Evolutionary conservation across 1,140 invertebrate species (phyloP), one percentile per base, ranked within the genome.

Genomic region (Ctenoplectra terminalis): DNA sequence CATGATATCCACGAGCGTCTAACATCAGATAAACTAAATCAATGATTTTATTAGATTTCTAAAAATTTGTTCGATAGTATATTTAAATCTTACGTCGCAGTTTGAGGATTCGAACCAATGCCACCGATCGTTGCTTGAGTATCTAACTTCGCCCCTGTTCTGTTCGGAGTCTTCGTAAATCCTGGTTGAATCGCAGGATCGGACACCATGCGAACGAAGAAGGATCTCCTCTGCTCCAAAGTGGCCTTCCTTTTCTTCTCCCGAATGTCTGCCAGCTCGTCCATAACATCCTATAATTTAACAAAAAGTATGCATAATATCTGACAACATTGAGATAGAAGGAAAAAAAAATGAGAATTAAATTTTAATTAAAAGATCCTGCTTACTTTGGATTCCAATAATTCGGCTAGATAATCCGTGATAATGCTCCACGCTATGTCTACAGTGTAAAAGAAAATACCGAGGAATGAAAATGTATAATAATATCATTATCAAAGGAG

Each of bases 161-260:
- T 88, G 81, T 94, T 94, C 8, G 93, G 93, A 3, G 93, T 94
- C 71, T 94, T 94, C 3, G 93, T 94, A 60, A 94, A 94, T 50
- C 93, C 93, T 34, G 93, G 93, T 40, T 94, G 93, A 74, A 99
- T 97, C 91, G 99, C 99, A 0, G 98, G 99, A 94, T 99, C 99
- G 83, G 97, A 97, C 46, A 98, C 98, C 98, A 99, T 99, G 26
- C 98, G 96, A 66, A 99, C 98, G 93, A 99, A 99, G 94, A 99
- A 98, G 37, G 98, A 98, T 43, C 98, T 95, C 92, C 98, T 98
- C 93, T 98, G 97, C 11, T 97, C 97, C 85, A 98, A 92, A 23
- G 96, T 97, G 58, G 97, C 96, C 82, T 95, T 95, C 75, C 94
- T 95, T 90, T 97, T 97, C 69, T 96, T 94, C 84, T 96, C 95